Base-by-base conservation (phyloP, 2,113 vertebrate genomes). In the Halichoeres trimaculatus region DNA sequence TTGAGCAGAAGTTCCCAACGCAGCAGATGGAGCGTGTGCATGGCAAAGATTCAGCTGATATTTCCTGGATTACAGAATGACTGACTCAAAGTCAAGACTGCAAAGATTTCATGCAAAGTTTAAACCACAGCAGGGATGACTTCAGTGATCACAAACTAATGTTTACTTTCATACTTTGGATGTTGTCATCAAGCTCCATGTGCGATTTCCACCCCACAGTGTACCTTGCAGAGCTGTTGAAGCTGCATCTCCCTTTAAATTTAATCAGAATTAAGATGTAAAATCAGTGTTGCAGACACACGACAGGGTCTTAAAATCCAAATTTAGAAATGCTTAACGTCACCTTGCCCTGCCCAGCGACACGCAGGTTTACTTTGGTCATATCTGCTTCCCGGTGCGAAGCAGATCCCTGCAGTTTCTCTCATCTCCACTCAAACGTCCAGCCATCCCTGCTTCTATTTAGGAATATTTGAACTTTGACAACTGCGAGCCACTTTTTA, bases 321-420 rank as follows among this genome's bases (percentile, higher is more conserved):
- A n/a, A 38, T 17, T 63, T 35, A 38, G 35, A 51, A 35, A 26
- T 35, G 14, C 19, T 41, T 10, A 4, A 43, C 2, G 3, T 74
- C 69, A 51, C 74, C 36, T 10, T 52, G 24, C 20, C 7, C 38
- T 3, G 41, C 23, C 24, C 53, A 17, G 61, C 50, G 36, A 50
- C 60, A 38, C 61, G 20, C 40, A 34, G 60, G 41, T 81, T 56
- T 51, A 50, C 79, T 76, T 71, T 76, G 61, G 55, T 76, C 54
- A 56, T 51, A 35, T 56, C 40, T 55, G 79, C 67, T 45, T 8
- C 50, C 65, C 48, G 68, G 38, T 63, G 51, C 23, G 60, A 36
- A 56, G 71, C 14, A 71, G 50, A 16, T 26, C 34, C 67, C 68
- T 22, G 62, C 22, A 45, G 61, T 30, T 54, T 51, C 62, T 76